Evolutionary conservation across 2,113 vertebrate species (phyloP), one percentile per base, ranked within the genome.

Genomic region (Canis aureus): DNA sequence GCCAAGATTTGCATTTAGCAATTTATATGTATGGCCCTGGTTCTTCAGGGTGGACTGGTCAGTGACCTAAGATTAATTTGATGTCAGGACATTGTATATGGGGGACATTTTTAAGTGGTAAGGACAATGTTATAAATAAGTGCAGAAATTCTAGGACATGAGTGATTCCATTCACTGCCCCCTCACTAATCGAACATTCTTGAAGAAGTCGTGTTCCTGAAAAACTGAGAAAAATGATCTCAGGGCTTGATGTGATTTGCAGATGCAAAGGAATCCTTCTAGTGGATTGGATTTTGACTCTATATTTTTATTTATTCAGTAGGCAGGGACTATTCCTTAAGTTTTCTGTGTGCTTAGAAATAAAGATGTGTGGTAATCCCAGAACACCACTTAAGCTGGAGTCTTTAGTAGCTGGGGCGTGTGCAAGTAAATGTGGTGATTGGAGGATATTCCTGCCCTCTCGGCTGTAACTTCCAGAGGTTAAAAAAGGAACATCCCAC

Each of bases 381-480:
- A 66, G 80, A 80, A 94, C 49, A 84, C 51, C 82, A 8, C 64
- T 80, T 80, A 32, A 84, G 87, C n/a, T 62, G 38, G 71, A 95
- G 57, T 85, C 78, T 88, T 71, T 78, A 95, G 89, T 73, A 76
- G 85, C 73, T 83, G 49, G 8, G 38, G 25, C 76, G 19, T 49
- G 29, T 74, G 27, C 32, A 35, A 13, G 29, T 93, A 95, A 97
- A 95, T 4, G 0, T 29, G 49, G 90, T 97, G 93, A 94, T 35
- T 97, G 90, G 96, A 79, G 55, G 96, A 32, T 87, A 89, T 95
- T 95, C 91, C 90, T 97, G 59, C 38, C 23, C 95, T 92, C 94
- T 89, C 2, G 25, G 81, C 66, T 98, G 89, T 62, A 95, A 35
- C 82, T 74, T 97, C 53, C 55, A 97, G 93, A 97, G 96, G 90